Conservation (phyloP, 2,797 vertebrate species). For the Mormyrus hasselquistii region DNA sequence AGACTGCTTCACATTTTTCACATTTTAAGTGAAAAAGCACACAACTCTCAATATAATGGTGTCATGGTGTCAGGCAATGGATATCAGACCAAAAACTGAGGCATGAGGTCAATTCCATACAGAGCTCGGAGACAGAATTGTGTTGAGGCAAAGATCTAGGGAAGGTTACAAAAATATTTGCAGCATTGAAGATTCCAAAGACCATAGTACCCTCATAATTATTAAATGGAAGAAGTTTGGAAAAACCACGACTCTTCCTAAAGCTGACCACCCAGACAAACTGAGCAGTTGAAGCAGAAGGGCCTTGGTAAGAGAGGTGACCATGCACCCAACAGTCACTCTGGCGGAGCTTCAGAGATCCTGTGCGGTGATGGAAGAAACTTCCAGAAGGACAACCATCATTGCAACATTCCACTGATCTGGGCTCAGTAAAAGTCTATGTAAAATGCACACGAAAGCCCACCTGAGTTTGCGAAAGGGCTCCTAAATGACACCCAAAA, state of each 20-base stretch:
- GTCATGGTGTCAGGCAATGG: background rate
- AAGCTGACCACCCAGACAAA: background rate
- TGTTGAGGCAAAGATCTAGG: no score
- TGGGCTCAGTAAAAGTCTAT: background rate
- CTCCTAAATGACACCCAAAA: background rate
- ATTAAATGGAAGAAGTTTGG: background rate
- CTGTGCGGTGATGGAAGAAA: background rate
- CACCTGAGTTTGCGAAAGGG: background rate
- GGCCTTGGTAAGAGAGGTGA: background rate
- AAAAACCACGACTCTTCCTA: background rate
- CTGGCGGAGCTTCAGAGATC: background rate
- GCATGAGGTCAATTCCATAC: background rate
- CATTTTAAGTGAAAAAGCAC: background rate
- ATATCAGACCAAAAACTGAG: background rate
- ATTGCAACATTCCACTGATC: background rate
- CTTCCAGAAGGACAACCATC: background rate
- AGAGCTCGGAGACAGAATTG: background rate
- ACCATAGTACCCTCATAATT: background rate
- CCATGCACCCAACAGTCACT: background rate
- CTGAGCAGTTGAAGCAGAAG: background rate
- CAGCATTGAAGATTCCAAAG: background rate
- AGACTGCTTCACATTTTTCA: background rate
- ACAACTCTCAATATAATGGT: background rate
- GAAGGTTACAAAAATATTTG: background rate
- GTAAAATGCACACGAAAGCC: background rate